Evolutionary conservation across 2,888 invertebrate genomes (phyloP).

Genomic region (Drosophila lacicola): DNA sequence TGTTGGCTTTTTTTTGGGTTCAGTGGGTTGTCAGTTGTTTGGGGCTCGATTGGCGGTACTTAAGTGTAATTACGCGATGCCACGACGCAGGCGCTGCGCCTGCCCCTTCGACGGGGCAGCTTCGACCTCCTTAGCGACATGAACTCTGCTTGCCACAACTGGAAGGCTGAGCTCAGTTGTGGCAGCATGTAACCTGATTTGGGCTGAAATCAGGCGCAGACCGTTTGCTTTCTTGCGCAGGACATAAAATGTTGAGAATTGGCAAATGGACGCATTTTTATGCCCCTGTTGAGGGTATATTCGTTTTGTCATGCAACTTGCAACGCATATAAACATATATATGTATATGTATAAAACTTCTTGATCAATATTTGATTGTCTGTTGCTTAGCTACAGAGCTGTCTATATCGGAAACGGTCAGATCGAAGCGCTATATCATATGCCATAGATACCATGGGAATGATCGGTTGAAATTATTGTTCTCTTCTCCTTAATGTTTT

Average conservation of each 20-base stretch:
- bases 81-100: slow-evolving; percentile 30
- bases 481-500: no score
- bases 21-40: slow-evolving; percentile 57
- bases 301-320: no score
- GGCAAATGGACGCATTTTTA: slow-evolving; percentile 12
- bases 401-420: no score
- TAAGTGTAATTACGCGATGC: slow-evolving; percentile 73
- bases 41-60: slow-evolving; percentile 64
- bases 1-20: slow-evolving; percentile 21
- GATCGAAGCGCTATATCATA: no score
- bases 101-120: slow-evolving; percentile 25
- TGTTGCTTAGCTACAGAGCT: no score
- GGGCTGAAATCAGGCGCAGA: no score
- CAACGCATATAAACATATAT: no score
- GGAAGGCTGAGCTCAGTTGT: not conserved
- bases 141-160: slow-evolving; percentile 51
- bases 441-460: no score
- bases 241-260: slow-evolving; percentile 38
- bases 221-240: slow-evolving; percentile 31
- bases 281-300: no score
- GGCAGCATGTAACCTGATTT: slow-evolving; percentile 9
- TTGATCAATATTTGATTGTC: no score
- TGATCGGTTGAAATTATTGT: no score
- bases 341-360: no score
- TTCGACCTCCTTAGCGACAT: slow-evolving; percentile 73